A percentile compares a stretch with the other conserved stretches of the same genome.
Conservation (phyloP, 2,113 vertebrate species). For the Sigmodon hispidus region DNA sequence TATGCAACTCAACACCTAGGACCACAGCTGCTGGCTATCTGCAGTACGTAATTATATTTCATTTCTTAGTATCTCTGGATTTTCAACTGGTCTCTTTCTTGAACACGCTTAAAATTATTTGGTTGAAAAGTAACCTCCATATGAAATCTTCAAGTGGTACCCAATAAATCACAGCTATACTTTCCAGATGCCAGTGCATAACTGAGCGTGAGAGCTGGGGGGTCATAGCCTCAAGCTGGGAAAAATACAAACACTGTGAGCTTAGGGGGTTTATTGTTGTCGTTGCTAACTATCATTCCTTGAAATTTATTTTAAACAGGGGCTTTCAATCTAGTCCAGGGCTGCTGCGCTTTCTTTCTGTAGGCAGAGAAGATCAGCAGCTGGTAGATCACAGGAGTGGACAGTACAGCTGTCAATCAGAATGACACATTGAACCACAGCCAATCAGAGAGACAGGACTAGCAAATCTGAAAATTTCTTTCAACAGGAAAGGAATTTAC, state of each 20-base stretch:
- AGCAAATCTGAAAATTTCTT: neutral
- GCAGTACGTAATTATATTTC: conserved; percentile 33
- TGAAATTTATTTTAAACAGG: neutral
- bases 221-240: neutral
- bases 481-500: neutral
- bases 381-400: neutral
- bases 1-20: neutral
- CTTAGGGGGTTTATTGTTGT: neutral
- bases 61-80: neutral
- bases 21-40: conserved; percentile 5
- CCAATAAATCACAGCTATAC: neutral
- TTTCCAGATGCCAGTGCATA: neutral
- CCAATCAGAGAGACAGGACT: neutral
- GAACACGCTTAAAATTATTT: conserved; percentile 49
- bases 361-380: neutral
- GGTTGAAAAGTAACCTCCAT: conserved; percentile 33
- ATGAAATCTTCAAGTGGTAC: conserved; percentile 45
- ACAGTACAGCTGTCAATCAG: neutral
- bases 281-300: neutral
- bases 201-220: neutral
- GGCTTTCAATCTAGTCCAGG: neutral
- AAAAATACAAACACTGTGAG: neutral
- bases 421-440: neutral
- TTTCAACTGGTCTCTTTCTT: conserved; percentile 52
- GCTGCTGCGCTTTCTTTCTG: neutral